Conservation (phyloP, 2,888 invertebrate genomes). For the Dysmachus trigonus region DNA sequence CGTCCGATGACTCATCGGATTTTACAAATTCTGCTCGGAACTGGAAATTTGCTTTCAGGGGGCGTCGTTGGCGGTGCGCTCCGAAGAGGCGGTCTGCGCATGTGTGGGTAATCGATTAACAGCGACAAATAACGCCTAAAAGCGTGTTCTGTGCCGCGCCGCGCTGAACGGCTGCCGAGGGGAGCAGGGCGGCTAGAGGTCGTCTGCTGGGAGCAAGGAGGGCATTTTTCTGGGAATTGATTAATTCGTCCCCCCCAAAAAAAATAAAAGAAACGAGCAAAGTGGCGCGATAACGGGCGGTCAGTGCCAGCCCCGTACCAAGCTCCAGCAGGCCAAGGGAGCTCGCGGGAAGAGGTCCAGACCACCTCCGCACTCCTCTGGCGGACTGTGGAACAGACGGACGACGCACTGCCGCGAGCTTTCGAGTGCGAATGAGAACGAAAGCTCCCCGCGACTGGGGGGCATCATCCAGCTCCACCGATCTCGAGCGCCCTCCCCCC, state of each 20-base stretch:
- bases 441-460: background rate
- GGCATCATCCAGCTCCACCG: too few species aligned
- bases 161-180: background rate
- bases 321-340: background rate
- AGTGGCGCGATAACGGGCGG: background rate
- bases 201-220: background rate
- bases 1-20: slow-evolving; percentile 49
- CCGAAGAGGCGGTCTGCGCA: background rate
- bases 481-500: background rate
- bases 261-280: too few species aligned
- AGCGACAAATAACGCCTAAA: background rate
- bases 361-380: background rate
- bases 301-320: background rate
- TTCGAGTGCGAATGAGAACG: background rate
- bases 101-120: background rate
- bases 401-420: background rate
- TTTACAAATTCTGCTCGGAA: slow-evolving; percentile 20
- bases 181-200: background rate
- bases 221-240: background rate
- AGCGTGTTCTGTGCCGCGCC: too few species aligned
- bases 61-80: background rate
- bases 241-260: background rate
- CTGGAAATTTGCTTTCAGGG: background rate
- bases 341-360: background rate
- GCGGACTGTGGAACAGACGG: background rate